Base-by-base conservation (phyloP, 1,140 invertebrate genomes). In the Acromyrmex heyeri region DNA sequence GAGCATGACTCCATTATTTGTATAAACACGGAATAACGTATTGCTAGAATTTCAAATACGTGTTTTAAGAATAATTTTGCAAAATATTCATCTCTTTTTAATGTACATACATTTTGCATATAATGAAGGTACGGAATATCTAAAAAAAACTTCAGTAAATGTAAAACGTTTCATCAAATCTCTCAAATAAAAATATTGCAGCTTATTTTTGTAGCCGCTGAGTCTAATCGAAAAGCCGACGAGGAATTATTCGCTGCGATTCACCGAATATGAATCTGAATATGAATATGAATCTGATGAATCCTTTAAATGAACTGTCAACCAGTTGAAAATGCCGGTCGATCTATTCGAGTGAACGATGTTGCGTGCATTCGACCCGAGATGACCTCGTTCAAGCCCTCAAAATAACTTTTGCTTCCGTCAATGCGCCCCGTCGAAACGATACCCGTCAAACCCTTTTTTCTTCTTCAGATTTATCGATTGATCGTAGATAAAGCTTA, bases 341-440 rank as follows among this genome's bases (percentile, higher is more conserved):
- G 83, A 88, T 87, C 65, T 89, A 87, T 86, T 70, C 83, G 73
- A 62, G 86, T 83, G 89, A 88, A 73, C 79, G 55, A 16, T n/a
- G 76, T 88, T 76, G 81, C 79, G 88, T 62, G 59, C 62, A 88
- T 50, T 73, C 91, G 90, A 93, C 91, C 91, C 90, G 70, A 91
- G 86, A 92, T 93, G 93, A 93, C 92, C 92, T 92, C 92, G 91
- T 93, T 93, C 89, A 69, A 88, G 81, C 48, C 89, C 88, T 75
- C 72, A 91, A 92, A 93, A 93, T 93, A 93, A 91, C 92, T 91
- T 87, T 91, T 88, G 89, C 72, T 86, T 87, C 87, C 87, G 86
- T 86, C 85, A 87, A 82, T 27, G 18, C 57, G 57, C 72, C 62
- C 44, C 30, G 30, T 30, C 48, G 62, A 38, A 67, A 18, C 83